Evolutionary conservation across 2,113 vertebrate species (phyloP).

Genomic region (Muscicapa adusta): DNA sequence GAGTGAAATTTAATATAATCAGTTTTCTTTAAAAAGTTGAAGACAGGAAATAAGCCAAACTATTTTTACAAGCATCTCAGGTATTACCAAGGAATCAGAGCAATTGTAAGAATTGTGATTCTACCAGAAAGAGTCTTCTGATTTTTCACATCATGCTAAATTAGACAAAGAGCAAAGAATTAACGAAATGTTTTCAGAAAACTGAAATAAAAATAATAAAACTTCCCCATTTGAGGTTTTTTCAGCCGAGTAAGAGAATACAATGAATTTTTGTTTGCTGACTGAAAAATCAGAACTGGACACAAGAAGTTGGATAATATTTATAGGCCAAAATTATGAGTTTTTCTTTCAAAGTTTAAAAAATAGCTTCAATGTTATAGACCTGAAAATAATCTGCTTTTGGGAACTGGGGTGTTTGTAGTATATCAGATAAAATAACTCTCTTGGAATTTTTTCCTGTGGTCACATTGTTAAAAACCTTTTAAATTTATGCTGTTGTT

Average conservation of each 20-base stretch:
- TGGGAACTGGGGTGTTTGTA: not conserved
- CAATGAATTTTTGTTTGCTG: not conserved
- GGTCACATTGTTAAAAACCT: constrained; percentile 19
- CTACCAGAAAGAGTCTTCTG: not conserved
- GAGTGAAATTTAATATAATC: not conserved
- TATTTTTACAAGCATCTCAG: not conserved
- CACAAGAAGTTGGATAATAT: not conserved
- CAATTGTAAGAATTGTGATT: not conserved
- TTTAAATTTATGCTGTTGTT: constrained; percentile 24
- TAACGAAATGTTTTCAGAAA: not conserved
- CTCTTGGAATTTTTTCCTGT: not conserved
- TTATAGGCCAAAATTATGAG: not conserved
- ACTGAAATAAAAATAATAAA: not conserved
- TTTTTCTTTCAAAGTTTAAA: not conserved
- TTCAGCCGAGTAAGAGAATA: not conserved
- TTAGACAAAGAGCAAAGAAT: not conserved
- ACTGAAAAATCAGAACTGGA: not conserved
- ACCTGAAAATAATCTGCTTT: constrained; percentile 10
- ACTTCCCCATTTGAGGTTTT: not conserved
- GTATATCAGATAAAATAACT: not conserved
- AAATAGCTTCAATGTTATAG: not conserved
- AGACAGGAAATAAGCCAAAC: not conserved
- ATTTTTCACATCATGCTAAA: not conserved
- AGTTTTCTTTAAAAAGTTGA: not conserved
- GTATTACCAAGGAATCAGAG: not conserved